A percentile compares a stretch with the other conserved stretches of the same genome.
These are phyloP conservation scores for Melangyna quadrimaculata DNA, from an alignment of 2,888 invertebrate genomes.

Conservation along the genomic window DNA sequence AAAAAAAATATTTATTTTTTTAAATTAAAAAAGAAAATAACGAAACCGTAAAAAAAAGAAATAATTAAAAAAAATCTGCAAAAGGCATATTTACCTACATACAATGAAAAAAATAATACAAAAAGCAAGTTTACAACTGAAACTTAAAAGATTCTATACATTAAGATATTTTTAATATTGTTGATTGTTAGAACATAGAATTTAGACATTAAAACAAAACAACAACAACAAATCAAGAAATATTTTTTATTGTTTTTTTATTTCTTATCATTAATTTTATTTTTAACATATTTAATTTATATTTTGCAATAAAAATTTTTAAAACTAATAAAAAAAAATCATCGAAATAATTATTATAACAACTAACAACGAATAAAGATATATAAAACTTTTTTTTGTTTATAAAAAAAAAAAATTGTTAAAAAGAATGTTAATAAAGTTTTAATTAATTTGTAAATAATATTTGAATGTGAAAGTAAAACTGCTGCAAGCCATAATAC, in stretches of 20 bases:
- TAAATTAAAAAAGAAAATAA: slow-evolving; percentile 11
- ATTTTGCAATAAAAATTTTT: not conserved
- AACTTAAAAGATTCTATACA: slow-evolving; percentile 59
- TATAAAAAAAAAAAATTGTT: not conserved
- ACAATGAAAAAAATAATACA: not conserved
- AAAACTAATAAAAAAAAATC: slow-evolving; percentile 57
- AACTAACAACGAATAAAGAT: slow-evolving; percentile 44
- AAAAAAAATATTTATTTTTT: slow-evolving; percentile 3
- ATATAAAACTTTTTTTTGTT: slow-evolving; percentile 16
- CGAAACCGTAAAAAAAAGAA: slow-evolving; percentile 43
- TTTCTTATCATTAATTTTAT: slow-evolving; percentile 4
- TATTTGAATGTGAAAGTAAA: slow-evolving; percentile 47
- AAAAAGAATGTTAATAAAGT: not conserved
- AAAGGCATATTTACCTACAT: slow-evolving; percentile 1
- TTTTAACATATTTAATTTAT: slow-evolving; percentile 45
- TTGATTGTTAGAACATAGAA: slow-evolving; percentile 69
- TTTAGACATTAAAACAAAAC: slow-evolving; percentile 33
- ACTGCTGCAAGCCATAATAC: slow-evolving; percentile 3
- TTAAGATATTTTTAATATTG: slow-evolving; percentile 71
- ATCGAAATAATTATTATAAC: slow-evolving; percentile 34
- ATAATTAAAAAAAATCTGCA: slow-evolving; percentile 14
- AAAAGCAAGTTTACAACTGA: slow-evolving; percentile 57
- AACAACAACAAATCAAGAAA: not conserved
- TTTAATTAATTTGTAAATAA: slow-evolving; percentile 61
- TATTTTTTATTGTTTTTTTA: not conserved